A percentile compares a stretch with the other conserved stretches of the same genome.
Conservation (phyloP, 2,888 invertebrate genomes). For the Mesochorus sp. region DNA sequence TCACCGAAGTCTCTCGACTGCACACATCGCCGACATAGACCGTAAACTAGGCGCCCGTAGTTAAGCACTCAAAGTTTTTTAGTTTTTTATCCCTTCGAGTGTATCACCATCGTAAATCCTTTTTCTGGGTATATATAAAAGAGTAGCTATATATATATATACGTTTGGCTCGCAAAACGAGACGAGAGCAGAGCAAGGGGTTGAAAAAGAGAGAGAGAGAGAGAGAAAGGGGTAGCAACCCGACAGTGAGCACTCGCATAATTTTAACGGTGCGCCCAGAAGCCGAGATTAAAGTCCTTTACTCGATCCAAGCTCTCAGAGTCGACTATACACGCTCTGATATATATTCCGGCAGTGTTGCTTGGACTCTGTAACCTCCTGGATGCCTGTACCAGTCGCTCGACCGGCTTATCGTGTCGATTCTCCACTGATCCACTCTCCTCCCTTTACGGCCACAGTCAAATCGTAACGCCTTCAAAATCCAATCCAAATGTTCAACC, state of each 20-base stretch:
- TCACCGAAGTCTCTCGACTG: background rate
- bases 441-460: slow-evolving; percentile 9
- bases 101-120: slow-evolving; percentile 57
- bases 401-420: slow-evolving; percentile 45
- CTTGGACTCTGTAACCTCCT: slow-evolving; percentile 15
- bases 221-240: background rate
- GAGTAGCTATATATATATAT: slow-evolving; percentile 10
- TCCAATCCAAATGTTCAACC: background rate
- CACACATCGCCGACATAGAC: slow-evolving; percentile 19
- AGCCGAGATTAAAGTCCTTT: slow-evolving; percentile 56
- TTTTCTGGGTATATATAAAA: slow-evolving; percentile 13
- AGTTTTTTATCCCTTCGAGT: slow-evolving; percentile 24
- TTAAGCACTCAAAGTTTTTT: slow-evolving; percentile 52
- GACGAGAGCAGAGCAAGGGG: too few relatives aligned
- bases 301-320: slow-evolving; percentile 12
- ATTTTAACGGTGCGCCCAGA: slow-evolving; percentile 54
- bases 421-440: slow-evolving; percentile 44
- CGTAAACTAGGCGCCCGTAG: slow-evolving; percentile 51
- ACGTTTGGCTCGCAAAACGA: background rate
- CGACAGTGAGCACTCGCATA: slow-evolving; percentile 55
- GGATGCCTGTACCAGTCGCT: slow-evolving; percentile 20
- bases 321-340: slow-evolving; percentile 3
- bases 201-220: background rate
- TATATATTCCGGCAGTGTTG: slow-evolving; percentile 17
- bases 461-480: background rate